Percentiles rank a stretch among this genome's conserved stretches.
Evolutionary conservation across 2,113 vertebrate genomes (phyloP).

Genomic region (Ciconia stormi): DNA sequence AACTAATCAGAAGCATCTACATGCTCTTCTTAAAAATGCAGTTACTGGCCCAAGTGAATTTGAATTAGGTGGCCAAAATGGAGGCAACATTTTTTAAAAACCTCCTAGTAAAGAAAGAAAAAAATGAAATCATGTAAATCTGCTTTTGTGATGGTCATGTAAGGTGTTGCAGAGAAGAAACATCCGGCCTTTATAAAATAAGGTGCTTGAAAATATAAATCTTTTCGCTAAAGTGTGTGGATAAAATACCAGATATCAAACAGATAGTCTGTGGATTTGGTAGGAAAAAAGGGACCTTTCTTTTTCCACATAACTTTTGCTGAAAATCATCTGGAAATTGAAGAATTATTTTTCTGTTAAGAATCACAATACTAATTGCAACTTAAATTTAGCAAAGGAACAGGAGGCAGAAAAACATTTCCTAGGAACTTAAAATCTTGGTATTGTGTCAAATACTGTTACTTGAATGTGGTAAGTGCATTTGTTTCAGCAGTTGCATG

Average conservation of each 20-base stretch:
- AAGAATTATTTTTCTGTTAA: background rate
- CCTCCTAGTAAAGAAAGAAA: background rate
- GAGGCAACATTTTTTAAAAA: background rate
- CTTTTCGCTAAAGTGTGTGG: background rate
- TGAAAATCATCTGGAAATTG: background rate
- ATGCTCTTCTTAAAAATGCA: background rate
- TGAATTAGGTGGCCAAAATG: background rate
- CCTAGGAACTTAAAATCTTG: background rate
- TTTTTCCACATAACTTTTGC: background rate
- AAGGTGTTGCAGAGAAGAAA: background rate
- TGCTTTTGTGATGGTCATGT: background rate
- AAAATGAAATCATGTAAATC: background rate
- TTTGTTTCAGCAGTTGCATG: background rate
- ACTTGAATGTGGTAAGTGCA: background rate
- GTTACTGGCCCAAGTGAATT: background rate
- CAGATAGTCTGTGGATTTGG: background rate
- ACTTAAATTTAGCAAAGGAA: background rate
- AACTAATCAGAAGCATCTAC: background rate
- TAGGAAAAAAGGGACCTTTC: fast-evolving
- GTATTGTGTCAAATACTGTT: background rate
- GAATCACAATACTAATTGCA: background rate
- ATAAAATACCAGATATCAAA: background rate
- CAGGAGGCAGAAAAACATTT: background rate
- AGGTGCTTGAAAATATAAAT: background rate
- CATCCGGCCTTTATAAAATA: background rate